Conservation (phyloP, 2,113 vertebrate species). For the Caranx melampygus region DNA sequence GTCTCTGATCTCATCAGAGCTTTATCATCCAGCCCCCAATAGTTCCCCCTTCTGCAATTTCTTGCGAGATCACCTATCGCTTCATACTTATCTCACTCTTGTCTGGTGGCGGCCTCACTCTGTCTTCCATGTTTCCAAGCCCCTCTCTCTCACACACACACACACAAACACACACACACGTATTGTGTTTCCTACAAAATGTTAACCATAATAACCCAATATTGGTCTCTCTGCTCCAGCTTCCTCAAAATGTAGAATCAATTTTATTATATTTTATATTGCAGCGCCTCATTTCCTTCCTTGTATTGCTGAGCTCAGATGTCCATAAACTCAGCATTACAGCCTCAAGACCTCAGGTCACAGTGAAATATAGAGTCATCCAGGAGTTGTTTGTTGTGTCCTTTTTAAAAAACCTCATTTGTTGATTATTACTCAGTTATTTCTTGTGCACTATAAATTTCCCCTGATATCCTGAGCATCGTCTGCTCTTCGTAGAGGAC, state of each 20-base stretch:
- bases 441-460: too few species aligned
- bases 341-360: not conserved
- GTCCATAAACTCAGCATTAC: conserved; percentile 16
- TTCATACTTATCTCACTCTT: conserved; percentile 41
- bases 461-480: too few species aligned
- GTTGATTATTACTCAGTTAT: too few species aligned
- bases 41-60: conserved; percentile 53
- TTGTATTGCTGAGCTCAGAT: conserved; percentile 9
- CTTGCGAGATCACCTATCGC: conserved; percentile 67
- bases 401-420: too few species aligned
- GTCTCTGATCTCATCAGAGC: conserved; percentile 74
- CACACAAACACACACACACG: conserved; percentile 6
- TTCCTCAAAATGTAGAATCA: conserved; percentile 20
- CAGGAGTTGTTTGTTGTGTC: too few species aligned
- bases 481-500: too few species aligned
- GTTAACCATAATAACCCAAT: conserved; percentile 9
- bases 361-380: not conserved
- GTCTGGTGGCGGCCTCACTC: conserved; percentile 32
- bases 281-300: not conserved
- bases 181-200: conserved; percentile 28
- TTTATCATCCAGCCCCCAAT: conserved; percentile 57
- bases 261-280: conserved; percentile 30
- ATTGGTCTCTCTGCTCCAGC: not conserved
- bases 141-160: not conserved
- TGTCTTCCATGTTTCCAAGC: conserved; percentile 21